Evolutionary conservation across 2,113 vertebrate genomes (phyloP), one percentile per base, ranked within the genome.

Genomic region (Prunella himalayana): DNA sequence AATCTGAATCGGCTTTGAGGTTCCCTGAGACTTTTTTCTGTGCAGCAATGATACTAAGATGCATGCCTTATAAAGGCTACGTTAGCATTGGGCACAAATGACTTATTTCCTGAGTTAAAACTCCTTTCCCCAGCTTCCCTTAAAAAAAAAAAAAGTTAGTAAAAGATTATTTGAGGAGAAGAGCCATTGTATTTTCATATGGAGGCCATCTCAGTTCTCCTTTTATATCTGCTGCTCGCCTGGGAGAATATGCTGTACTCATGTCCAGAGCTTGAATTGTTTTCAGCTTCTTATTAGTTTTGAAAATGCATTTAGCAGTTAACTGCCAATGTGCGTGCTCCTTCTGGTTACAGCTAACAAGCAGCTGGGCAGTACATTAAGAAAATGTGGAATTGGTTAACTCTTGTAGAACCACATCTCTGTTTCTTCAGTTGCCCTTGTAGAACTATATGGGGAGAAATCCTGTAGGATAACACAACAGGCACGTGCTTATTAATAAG

Each of bases 321-420:
- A 63, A 60, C 88, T 82, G 93, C 92, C 47, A 25, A 9, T 70
- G 53, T 86, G 82, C 13, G 5, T 45, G 63, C 72, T 76, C 70
- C 51, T 75, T 68, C 77, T 81, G 77, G 64, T 92, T 93, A 64
- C 51, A 91, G 75, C 82, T 95, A 97, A 92, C 75, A 56, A 95
- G 90, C 95, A 95, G 86, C 93, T 97, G 95, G 90, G 81, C 84
- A 35, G 70, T 51, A 21, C 89, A 90, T 95, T 94, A 95, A 56
- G 72, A 44, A 73, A 88, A 53, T 31, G 45, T 44, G 64, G 42
- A 60, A 31, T 66, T 1, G 0, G 73, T 97, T 97, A 96, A 96
- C 90, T 95, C 88, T 81, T 85, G 44, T 64, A 21, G 64, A 90
- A 70, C 69, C 82, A 70, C 22, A 35, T 73, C 70, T 81, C 47